Conservation (phyloP, 2,888 invertebrate genomes). For the Tenthredo scrophulariae region DNA sequence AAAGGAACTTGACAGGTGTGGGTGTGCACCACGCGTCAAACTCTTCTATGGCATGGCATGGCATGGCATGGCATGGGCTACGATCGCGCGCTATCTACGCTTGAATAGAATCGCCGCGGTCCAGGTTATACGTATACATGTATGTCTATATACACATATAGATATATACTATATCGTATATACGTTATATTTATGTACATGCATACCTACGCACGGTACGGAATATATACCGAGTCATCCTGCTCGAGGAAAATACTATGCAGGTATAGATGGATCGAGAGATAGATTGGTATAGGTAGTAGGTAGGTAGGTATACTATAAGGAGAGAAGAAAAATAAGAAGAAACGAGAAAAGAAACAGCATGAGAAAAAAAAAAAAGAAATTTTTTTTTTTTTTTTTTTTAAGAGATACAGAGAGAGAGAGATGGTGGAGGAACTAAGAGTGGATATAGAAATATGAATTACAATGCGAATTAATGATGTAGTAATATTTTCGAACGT, state of each 20-base stretch:
- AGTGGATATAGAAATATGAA: too few relatives aligned
- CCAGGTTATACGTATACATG: background rate
- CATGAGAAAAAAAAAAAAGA: background rate
- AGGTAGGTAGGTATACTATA: background rate
- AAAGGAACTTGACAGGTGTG: constrained; percentile 63
- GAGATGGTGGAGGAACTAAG: background rate
- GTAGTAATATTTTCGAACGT: too few relatives aligned
- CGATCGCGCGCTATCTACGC: constrained; percentile 14
- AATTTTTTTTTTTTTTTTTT: too few relatives aligned
- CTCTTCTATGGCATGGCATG: constrained; percentile 22
- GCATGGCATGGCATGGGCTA: constrained; percentile 55
- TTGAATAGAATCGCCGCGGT: constrained; percentile 59
- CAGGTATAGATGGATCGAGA: background rate
- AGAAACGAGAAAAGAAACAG: background rate
- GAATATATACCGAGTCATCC: constrained; percentile 64
- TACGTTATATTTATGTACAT: constrained; percentile 43
- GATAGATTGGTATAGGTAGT: background rate
- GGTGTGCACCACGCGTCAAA: constrained; percentile 61
- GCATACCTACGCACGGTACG: constrained; percentile 4
- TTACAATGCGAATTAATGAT: too few relatives aligned
- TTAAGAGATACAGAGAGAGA: constrained; percentile 9
- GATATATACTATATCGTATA: background rate
- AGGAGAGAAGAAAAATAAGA: background rate
- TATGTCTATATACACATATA: background rate
- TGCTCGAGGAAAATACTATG: constrained; percentile 35